Percentiles rank a stretch among this genome's conserved stretches.
Conservation (phyloP, 2,797 vertebrate species). For the Crocodylus rhombifer region DNA sequence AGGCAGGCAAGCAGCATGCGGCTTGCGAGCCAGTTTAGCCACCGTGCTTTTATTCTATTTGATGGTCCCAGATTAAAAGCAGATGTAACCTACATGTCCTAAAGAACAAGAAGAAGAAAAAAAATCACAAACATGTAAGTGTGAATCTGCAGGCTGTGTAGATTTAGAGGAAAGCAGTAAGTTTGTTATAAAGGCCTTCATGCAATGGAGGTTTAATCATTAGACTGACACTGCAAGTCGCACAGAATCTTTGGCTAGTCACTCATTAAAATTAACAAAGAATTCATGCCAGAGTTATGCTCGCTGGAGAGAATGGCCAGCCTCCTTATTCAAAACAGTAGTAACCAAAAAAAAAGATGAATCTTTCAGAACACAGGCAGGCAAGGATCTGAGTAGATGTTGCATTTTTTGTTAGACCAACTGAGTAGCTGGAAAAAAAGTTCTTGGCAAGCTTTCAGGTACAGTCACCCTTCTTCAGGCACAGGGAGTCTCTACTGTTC, state of each 20-base stretch:
- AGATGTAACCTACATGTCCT: background rate
- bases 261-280: background rate
- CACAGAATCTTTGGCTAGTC: fast-evolving
- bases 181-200: background rate
- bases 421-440: too few species aligned
- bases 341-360: background rate
- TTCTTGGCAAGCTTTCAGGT: too few species aligned
- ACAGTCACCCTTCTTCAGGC: too few species aligned
- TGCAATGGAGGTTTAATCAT: background rate
- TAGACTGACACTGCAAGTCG: background rate
- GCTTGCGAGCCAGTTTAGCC: background rate
- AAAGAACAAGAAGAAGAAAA: fast-evolving
- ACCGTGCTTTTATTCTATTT: background rate
- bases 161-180: fast-evolving
- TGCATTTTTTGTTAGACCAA: too few species aligned
- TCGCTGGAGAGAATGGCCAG: background rate
- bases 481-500: too few species aligned
- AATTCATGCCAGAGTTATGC: background rate
- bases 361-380: too few species aligned
- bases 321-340: background rate
- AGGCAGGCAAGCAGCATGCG: background rate
- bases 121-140: background rate
- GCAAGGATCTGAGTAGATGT: too few species aligned
- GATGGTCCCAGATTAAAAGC: background rate
- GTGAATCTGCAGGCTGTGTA: background rate